Evolutionary conservation across 2,113 vertebrate species (phyloP).

Genomic region (Machaerirhynchus nigripectus): DNA sequence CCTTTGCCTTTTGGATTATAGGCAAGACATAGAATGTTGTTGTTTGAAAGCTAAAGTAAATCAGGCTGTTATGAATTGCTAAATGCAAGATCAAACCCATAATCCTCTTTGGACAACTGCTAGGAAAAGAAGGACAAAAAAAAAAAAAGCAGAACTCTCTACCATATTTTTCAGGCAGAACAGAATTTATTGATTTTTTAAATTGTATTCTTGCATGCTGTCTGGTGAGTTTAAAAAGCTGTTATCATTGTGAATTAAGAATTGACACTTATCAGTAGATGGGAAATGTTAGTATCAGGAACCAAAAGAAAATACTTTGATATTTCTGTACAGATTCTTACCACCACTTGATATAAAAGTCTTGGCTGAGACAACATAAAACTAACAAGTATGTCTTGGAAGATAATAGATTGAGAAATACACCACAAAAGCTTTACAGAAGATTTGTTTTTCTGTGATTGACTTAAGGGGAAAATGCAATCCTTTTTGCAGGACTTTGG

Average conservation of each 20-base stretch:
- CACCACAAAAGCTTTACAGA: background rate
- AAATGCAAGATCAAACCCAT: conserved; percentile 53
- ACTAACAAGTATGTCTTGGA: background rate
- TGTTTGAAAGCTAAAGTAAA: conserved; percentile 64
- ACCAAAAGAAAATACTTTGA: conserved; percentile 36
- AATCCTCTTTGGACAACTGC: conserved; percentile 47
- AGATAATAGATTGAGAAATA: background rate
- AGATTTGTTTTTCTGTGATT: background rate
- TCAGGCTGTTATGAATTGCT: conserved; percentile 49
- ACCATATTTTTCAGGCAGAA: background rate
- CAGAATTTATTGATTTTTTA: background rate
- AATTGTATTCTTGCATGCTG: conserved; percentile 1
- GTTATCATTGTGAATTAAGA: conserved; percentile 27
- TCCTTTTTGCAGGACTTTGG: background rate
- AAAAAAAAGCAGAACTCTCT: background rate
- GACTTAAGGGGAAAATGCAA: background rate
- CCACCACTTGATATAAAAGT: background rate
- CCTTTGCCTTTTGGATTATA: conserved; percentile 56
- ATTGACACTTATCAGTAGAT: background rate
- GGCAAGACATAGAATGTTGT: conserved; percentile 33
- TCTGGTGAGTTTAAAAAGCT: conserved; percentile 4
- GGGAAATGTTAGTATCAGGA: background rate
- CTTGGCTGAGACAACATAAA: conserved; percentile 42
- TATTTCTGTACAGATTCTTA: conserved; percentile 57
- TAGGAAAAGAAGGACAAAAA: background rate